Conservation (phyloP, 2,113 vertebrate genomes). For the Actinemys pallida region DNA sequence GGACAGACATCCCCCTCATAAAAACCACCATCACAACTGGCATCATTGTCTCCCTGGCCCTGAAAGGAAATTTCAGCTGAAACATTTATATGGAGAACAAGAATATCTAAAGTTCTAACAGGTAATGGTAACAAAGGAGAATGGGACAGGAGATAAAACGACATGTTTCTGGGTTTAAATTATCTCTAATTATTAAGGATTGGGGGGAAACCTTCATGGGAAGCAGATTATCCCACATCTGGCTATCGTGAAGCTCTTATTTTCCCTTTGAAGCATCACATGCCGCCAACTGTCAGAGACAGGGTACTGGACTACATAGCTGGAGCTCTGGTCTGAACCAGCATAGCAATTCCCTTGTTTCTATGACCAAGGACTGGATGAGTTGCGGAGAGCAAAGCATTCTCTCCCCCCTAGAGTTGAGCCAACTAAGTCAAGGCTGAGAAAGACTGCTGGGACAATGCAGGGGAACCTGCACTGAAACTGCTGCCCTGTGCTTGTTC, state of each 20-base stretch:
- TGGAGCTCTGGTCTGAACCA: background rate
- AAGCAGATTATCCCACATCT: background rate
- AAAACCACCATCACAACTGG: background rate
- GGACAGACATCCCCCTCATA: rapidly evolving
- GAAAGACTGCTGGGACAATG: background rate
- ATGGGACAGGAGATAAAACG: background rate
- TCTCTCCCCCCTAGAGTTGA: background rate
- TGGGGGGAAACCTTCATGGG: background rate
- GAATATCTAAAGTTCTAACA: background rate
- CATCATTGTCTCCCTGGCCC: rapidly evolving
- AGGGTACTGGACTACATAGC: background rate
- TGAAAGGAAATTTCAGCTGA: rapidly evolving
- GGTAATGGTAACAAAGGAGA: background rate
- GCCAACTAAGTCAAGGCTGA: background rate
- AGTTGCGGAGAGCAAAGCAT: background rate
- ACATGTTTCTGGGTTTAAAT: background rate
- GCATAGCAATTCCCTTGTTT: background rate
- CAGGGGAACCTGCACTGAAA: background rate
- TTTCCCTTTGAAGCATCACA: background rate
- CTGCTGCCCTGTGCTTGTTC: background rate
- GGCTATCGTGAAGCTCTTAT: background rate
- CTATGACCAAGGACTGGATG: background rate
- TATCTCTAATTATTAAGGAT: background rate
- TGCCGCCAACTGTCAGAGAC: background rate
- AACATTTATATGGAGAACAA: background rate